Base-by-base conservation (phyloP, 2,888 invertebrate species). In the Bhutanitis thaidina region DNA sequence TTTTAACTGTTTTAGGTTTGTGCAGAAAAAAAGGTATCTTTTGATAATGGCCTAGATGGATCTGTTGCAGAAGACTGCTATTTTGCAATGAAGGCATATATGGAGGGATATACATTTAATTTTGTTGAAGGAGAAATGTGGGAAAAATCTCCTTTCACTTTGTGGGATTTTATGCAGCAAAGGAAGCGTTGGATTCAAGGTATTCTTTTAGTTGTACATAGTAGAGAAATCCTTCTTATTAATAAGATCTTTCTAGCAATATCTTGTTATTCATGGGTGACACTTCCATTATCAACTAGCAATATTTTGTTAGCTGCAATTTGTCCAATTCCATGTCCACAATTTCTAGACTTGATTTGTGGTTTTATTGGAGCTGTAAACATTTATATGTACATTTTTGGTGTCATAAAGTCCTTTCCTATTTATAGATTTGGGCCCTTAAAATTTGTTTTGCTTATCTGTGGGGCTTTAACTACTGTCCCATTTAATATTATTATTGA, bases 61-160 rank as follows among this genome's bases (percentile, higher is more conserved):
- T 98, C 98, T 0, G 96, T 98, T n/a, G 98, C 98, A 14, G 98
- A 98, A 82, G 98, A 98, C 79, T 98, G 98, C 74, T 98, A 94
- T 80, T 98, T 98, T 83, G 97, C 97, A 14, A 98, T 98, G 97
- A 94, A 96, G 59, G 98, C 98, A 2, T 97, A 94, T 79, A 92
- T 93, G 56, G 93, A 96, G 77, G 98, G 98, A 20, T 98, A 95
- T 77, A 92, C 94, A 14, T 98, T 98, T 80, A 96, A 97, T 77
- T 98, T 98, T 83, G 94, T 98, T 59, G 98, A 98, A 78, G 98
- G 98, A 43, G 98, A 98, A 88, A 98, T 98, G 98, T 98, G 98
- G 95, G 98, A 98, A 77, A 98, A 98, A 76, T 97, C 97, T 5
- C 98, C 98, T 2, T 98, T 98, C 78, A 96, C 97, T 1, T 84